Base-by-base conservation (phyloP, 2,888 invertebrate species). In the Microctonus brassicae region DNA sequence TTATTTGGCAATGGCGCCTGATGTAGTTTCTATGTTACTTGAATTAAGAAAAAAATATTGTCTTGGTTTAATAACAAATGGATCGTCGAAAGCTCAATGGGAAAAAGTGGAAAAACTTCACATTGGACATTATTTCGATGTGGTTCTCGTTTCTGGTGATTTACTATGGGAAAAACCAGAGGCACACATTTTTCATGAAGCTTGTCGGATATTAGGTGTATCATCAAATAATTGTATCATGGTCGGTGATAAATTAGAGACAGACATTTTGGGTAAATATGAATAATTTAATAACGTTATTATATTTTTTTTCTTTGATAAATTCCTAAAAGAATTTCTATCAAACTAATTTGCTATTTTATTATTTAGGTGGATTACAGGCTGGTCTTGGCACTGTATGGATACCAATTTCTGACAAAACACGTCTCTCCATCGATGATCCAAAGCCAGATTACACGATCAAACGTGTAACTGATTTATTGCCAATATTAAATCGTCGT, bases 231-330 rank as follows among this genome's bases (percentile, higher is more conserved):
- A 92, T 78, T 95, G 95, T 88, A 90, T 95, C 80, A 96, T 96
- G 95, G 93, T 95, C 82, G 96, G 96, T 60, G 96, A 96, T 86
- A 95, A 95, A 86, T 88, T 96, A 78, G 95, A 95, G 87, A 95
- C 96, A 42, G 96, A 96, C 87, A 95, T 96, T 81, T 91, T 93
- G 72, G 87, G 87, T 87, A 81, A 71, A 73, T 64, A 47, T 26
- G 3, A 67, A 34, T 58, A 33, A n/a, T 52, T 36, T 24, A 39
- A 34, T 20, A n/a, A n/a, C n/a, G n/a, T n/a, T n/a, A n/a, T n/a
- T n/a, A 29, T 29, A 47, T 70, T 68, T 63, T 67, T 47, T 34
- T 24, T 57, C 20, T 53, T 20, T 61, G 22, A 26, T 11, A 22
- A n/a, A 0, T 20, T 62, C n/a, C n/a, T n/a, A n/a, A n/a, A n/a